These are phyloP conservation scores for Psittacara wagleri DNA, from an alignment of 2,113 vertebrate species.

Conservation along the genomic window DNA sequence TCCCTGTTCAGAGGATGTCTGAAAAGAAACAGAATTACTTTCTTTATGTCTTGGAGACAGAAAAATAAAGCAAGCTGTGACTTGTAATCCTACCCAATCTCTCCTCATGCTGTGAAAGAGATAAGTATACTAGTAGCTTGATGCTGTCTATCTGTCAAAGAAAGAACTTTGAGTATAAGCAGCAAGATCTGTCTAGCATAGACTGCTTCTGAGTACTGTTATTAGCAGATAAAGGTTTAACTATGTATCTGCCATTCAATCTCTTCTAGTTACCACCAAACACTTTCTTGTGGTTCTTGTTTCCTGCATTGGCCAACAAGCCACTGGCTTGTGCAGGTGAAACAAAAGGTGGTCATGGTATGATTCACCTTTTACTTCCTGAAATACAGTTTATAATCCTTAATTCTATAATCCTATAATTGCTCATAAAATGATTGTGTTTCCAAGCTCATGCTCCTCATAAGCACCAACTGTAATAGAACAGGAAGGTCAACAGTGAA, in stretches of 20 bases:
- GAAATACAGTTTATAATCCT: neutral
- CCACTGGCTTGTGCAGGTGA: neutral
- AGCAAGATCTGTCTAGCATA: neutral
- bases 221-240: neutral
- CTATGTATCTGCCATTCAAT: neutral
- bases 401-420: neutral
- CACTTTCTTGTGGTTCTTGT: neutral
- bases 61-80: neutral
- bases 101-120: neutral
- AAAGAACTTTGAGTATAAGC: neutral
- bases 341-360: neutral
- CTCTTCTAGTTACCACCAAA: neutral
- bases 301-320: neutral
- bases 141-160: neutral
- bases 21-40: neutral
- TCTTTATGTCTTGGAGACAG: neutral
- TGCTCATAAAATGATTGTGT: neutral
- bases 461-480: neutral
- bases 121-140: neutral
- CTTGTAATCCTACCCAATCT: neutral
- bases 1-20: neutral
- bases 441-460: neutral
- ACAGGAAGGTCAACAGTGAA: neutral
- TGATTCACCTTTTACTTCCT: neutral
- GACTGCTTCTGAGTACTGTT: neutral